Evolutionary conservation across 1,140 invertebrate species (phyloP), one percentile per base, ranked within the genome.

Genomic region (Pseudomyrmex cubaensis): DNA sequence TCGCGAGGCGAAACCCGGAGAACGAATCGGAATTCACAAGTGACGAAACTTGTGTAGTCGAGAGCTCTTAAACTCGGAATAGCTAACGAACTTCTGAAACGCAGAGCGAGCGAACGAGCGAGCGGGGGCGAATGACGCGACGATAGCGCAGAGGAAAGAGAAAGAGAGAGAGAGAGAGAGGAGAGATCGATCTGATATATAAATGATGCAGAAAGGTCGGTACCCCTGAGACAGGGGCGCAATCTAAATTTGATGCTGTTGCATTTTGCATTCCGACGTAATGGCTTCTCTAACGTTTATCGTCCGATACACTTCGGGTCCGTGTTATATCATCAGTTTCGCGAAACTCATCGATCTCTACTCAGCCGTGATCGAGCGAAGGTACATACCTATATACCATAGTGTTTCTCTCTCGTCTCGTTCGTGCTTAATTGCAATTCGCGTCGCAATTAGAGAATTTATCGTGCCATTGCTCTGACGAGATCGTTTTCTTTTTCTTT

Each of bases 1-100:
- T 46, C 61, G 22, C 22, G n/a, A 25, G 12, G 48, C 48, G 61
- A 52, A 54, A 46, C 22, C n/a, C 44, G 10, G 46, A 35, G 35
- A 66, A 76, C 76, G 69, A 87, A 85, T 87, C 72, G 72, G 48
- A 75, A 87, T 80, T 86, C 76, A 67, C 84, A 64, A 48, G 84
- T 57, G 77, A 85, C 54, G 85, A 87, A 86, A 86, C 73, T 87
- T 70, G 69, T 70, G 69, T 12, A 72, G 17, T 52, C 59, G 85
- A 46, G n/a, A 72, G 85, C 69, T 77, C 56, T 87, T 73, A 84
- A 86, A 48, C 73, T 78, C 63, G 66, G 85, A 86, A 86, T 78
- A 84, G 56, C 80, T 86, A 80, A 77, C 74, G 72, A 86, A 83
- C 78, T 67, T 63, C 67, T 69, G 59, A 72, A 78, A 83, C 74